phyloP scores from a whole-genome alignment of 2,888 invertebrate species.

The Orchesella flavescens region DNA sequence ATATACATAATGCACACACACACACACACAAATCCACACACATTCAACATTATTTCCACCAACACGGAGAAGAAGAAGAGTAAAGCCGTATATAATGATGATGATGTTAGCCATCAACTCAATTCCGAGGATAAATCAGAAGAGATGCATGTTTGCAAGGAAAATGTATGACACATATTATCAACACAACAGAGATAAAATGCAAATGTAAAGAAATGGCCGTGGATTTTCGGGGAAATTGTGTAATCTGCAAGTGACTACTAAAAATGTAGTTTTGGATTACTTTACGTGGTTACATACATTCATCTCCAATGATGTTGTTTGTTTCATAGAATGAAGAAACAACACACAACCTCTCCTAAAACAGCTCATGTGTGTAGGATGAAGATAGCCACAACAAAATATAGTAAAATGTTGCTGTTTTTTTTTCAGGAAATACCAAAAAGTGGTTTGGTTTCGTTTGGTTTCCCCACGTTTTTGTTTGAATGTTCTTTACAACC shows the following conservation, averaged over 20 bases:
- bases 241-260: conserved; percentile 42
- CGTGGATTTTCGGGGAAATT: no score
- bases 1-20: no score
- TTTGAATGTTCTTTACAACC: conserved; percentile 45
- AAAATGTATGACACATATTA: conserved; percentile 30
- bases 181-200: conserved; percentile 41
- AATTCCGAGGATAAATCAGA: conserved; percentile 29
- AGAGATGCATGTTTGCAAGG: neutral
- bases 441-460: conserved; percentile 36
- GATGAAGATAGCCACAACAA: conserved; percentile 16
- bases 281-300: conserved; percentile 13
- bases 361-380: neutral
- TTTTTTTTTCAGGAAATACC: conserved; percentile 1
- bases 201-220: conserved; percentile 42
- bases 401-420: no score
- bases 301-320: no score
- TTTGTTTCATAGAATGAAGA: no score
- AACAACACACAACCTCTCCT: no score
- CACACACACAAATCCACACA: no score
- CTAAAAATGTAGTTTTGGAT: conserved; percentile 22
- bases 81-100: neutral
- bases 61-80: neutral
- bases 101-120: neutral
- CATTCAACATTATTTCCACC: neutral
- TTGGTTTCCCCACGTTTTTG: neutral